phyloP scores from a whole-genome alignment of 2,888 invertebrate species.

The Prosopocoilus inquinatus region DNA sequence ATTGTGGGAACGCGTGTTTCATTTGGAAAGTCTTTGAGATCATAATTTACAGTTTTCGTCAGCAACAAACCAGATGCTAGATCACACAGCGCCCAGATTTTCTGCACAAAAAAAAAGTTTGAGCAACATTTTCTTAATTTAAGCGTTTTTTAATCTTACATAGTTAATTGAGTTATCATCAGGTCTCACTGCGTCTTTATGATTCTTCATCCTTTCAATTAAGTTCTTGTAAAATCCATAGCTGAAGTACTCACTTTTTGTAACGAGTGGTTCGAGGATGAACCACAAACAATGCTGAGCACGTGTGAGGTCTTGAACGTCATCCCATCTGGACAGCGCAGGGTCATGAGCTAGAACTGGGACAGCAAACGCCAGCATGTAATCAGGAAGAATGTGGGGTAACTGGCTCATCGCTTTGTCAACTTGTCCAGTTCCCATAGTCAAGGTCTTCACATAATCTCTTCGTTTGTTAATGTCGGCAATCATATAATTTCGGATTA shows the following conservation, averaged over 20 bases:
- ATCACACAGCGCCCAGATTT: slow-evolving; percentile 96
- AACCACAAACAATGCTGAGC: slow-evolving; percentile 90
- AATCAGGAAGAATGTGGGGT: slow-evolving; percentile 91
- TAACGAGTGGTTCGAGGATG: slow-evolving; percentile 89
- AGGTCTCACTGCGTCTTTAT: slow-evolving; percentile 83
- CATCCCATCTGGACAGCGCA: slow-evolving; percentile 73
- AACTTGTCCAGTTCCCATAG: slow-evolving; percentile 64
- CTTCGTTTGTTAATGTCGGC: slow-evolving; percentile 84
- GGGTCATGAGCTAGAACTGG: slow-evolving; percentile 94
- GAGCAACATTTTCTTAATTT: slow-evolving; percentile 2
- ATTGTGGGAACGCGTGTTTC: slow-evolving; percentile 86
- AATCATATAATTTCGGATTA: slow-evolving; percentile 78
- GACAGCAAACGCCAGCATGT: slow-evolving; percentile 95
- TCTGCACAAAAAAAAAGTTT: slow-evolving; percentile 57
- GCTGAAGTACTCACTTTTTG: slow-evolving; percentile 90
- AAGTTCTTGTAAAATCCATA: slow-evolving; percentile 93
- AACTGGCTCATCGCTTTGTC: slow-evolving; percentile 74
- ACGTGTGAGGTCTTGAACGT: slow-evolving; percentile 73
- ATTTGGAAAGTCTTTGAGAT: slow-evolving; percentile 84
- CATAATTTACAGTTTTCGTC: slow-evolving; percentile 79
- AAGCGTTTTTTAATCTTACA: slow-evolving; percentile 58
- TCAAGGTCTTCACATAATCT: slow-evolving; percentile 86
- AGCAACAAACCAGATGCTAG: slow-evolving; percentile 87
- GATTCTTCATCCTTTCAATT: slow-evolving; percentile 91
- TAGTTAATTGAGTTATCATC: slow-evolving; percentile 80